A percentile compares a stretch with the other conserved stretches of the same genome.
These are phyloP conservation scores for Amphilophus citrinellus DNA, from an alignment of 2,113 vertebrate species.

Conservation along the genomic window DNA sequence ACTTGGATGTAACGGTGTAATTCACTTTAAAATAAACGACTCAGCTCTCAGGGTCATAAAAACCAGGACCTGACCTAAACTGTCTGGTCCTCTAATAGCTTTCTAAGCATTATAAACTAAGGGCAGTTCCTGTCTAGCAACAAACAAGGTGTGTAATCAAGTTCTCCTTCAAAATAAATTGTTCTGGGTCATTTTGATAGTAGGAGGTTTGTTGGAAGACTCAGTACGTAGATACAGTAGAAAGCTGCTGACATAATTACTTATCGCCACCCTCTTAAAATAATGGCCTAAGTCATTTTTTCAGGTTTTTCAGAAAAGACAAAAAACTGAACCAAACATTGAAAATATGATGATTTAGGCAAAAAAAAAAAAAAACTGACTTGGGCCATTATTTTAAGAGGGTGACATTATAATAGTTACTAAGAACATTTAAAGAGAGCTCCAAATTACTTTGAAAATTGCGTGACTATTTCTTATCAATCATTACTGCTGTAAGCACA, in stretches of 20 bases:
- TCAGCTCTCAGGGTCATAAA: conserved; percentile 11
- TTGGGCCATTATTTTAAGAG: too few species aligned
- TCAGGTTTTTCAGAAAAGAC: too few species aligned
- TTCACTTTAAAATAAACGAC: conserved; percentile 11
- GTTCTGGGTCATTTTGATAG: neutral
- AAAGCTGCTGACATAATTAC: neutral
- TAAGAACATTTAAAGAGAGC: neutral
- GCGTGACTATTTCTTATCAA: conserved; percentile 1
- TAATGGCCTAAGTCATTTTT: too few species aligned
- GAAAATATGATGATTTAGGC: too few species aligned
- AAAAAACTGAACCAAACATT: too few species aligned
- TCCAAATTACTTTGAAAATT: neutral
- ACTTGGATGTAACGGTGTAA: neutral
- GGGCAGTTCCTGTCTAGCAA: neutral
- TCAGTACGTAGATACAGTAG: neutral
- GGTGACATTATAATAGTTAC: neutral
- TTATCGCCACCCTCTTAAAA: neutral
- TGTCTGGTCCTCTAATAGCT: neutral
- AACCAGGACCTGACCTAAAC: neutral
- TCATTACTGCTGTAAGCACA: neutral
- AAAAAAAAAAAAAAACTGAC: too few species aligned
- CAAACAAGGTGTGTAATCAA: conserved; percentile 5
- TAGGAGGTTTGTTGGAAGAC: conserved; percentile 2
- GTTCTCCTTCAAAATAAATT: conserved; percentile 6
- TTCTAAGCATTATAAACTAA: conserved; percentile 14